Base-by-base conservation (phyloP, 2,888 invertebrate genomes). In the Noctua janthina region DNA sequence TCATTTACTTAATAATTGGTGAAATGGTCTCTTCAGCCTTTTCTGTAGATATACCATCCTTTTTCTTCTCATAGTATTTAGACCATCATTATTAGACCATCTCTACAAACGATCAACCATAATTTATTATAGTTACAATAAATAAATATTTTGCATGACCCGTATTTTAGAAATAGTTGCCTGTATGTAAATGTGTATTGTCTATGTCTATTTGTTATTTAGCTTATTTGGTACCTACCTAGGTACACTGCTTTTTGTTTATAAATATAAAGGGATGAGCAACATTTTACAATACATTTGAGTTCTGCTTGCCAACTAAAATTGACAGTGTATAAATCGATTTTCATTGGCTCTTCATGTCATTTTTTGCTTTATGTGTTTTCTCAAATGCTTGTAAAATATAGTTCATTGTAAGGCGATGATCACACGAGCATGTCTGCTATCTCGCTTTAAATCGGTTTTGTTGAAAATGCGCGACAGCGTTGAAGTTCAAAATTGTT, bases 111-210 rank as follows among this genome's bases (percentile, higher is more conserved):
- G 1, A 51, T 64, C 49, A 17, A 1, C 13, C 66, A 20, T 51
- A 29, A 49, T 64, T 51, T 8, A 0, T 29, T 43, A 8, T 17
- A 73, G 56, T 59, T n/a, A 39, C 49, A 46, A 56, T 62, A 43
- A 62, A 29, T 68, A 20, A 49, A 43, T 59, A 49, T 51, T 62
- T 67, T 74, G 46, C 1, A 29, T 54, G 46, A 54, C 23, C 56
- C 43, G 20, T 54, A 67, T 70, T 43, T 82, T 75, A 83, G 84
- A 62, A 70, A 39, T 83, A 73, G 51, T 72, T 51, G 87, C 78
- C 35, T 87, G 68, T 75, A 72, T 69, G 64, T 86, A 69, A 66
- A 59, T 83, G 64, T 82, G 13, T 84, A 56, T 23, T 82, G 54
- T 70, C 15, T 49, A 4, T 79, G 39, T 64, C 20, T 39, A 71